Evolutionary conservation across 2,888 invertebrate species (phyloP).

Genomic region (Sphecodes monilicornis): DNA sequence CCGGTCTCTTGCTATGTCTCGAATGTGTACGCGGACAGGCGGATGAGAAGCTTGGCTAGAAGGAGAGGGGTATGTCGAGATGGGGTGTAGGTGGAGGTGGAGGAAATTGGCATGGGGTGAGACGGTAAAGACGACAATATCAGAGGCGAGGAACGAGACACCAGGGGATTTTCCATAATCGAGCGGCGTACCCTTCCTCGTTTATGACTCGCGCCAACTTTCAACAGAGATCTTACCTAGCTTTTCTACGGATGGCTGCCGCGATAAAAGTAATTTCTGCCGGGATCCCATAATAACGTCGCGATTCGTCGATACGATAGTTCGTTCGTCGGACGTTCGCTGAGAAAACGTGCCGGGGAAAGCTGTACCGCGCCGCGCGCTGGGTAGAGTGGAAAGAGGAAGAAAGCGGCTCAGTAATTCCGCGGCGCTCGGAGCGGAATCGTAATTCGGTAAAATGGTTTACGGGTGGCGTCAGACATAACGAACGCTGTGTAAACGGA

Average conservation of each 20-base stretch:
- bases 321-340: not conserved
- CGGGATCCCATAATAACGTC: slow-evolving; percentile 33
- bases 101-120: not conserved
- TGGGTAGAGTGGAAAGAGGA: not conserved
- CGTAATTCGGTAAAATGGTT: slow-evolving; percentile 25
- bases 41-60: slow-evolving; percentile 16
- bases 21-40: slow-evolving; percentile 38
- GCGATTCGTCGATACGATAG: slow-evolving; percentile 7
- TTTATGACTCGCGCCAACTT: slow-evolving; percentile 54
- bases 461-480: slow-evolving; percentile 14
- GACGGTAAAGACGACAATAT: slow-evolving; percentile 41
- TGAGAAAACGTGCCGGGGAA: not conserved
- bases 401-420: not conserved
- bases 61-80: not conserved
- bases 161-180: slow-evolving; percentile 67
- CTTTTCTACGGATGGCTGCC: not conserved
- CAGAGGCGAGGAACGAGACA: slow-evolving; percentile 56
- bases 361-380: not conserved
- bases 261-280: slow-evolving; percentile 44
- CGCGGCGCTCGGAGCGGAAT: not conserved
- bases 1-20: slow-evolving; percentile 54
- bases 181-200: slow-evolving; percentile 38
- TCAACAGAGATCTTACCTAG: slow-evolving; percentile 13
- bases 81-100: slow-evolving; percentile 12
- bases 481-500: slow-evolving; percentile 35